A percentile compares a stretch with the other conserved stretches of the same genome.
phyloP scores from a whole-genome alignment of 1,140 invertebrate species.

The Neuroterus valhalla region DNA sequence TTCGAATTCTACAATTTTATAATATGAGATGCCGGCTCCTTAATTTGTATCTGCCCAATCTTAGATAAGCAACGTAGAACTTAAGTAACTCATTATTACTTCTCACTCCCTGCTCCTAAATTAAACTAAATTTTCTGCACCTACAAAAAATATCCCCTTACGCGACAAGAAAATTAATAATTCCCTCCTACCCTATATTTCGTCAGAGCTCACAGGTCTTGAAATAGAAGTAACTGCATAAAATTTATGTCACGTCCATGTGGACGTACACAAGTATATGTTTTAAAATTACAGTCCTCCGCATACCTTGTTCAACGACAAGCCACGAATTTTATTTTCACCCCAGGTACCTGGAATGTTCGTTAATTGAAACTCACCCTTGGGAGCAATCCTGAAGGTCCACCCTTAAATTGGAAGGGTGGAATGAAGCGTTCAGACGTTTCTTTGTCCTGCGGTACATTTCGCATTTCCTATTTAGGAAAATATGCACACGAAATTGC shows the following conservation, averaged over 20 bases:
- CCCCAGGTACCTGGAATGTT: conserved; percentile 19
- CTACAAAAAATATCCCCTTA: no score
- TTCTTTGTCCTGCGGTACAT: not conserved
- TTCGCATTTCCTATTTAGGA: not conserved
- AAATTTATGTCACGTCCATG: not conserved
- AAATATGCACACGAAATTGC: not conserved
- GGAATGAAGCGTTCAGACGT: conserved; percentile 10
- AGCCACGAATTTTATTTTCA: conserved; percentile 23
- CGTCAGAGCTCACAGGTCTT: no score
- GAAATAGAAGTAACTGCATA: not conserved
- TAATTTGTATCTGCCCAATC: no score
- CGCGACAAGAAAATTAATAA: no score
- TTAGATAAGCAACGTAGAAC: no score
- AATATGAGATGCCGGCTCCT: no score
- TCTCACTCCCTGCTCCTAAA: no score
- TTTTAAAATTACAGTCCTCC: conserved; percentile 10
- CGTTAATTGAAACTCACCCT: conserved; percentile 30
- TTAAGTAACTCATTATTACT: no score
- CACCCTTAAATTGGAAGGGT: conserved; percentile 26
- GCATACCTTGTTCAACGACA: conserved; percentile 10
- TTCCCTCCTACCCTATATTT: no score
- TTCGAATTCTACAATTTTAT: no score
- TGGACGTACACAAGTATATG: not conserved
- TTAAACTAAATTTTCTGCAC: no score
- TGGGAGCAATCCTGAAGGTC: conserved; percentile 16